Conservation (phyloP, 2,113 vertebrate species). For the Heterotis niloticus region DNA sequence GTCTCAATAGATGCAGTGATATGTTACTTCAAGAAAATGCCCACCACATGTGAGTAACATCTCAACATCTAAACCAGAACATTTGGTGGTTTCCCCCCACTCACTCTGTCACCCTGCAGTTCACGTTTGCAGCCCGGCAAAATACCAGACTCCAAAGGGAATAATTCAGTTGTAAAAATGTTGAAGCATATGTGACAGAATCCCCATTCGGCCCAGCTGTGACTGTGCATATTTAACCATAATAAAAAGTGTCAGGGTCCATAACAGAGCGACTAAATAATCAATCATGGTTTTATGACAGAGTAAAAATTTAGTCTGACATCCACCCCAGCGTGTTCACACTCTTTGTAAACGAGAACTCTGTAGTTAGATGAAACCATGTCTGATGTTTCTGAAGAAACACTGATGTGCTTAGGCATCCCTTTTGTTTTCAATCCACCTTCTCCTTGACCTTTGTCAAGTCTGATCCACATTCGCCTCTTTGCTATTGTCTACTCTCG, state of each 20-base stretch:
- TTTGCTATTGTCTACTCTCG: not conserved
- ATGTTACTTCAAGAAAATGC: not conserved
- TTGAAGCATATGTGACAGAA: not conserved
- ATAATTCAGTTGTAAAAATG: conserved; percentile 40
- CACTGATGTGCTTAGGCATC: too few relatives aligned
- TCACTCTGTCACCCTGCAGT: conserved; percentile 31
- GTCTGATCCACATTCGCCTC: not conserved
- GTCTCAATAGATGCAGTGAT: not conserved
- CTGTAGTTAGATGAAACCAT: not conserved
- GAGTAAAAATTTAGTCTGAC: not conserved
- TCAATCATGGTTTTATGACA: not conserved
- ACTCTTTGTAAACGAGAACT: not conserved
- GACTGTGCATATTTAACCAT: conserved; percentile 40
- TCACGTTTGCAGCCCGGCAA: conserved; percentile 32
- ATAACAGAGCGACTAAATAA: conserved; percentile 1
- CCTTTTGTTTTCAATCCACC: not conserved
- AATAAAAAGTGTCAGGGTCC: conserved; percentile 31
- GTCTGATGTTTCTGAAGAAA: not conserved
- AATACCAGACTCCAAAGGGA: conserved; percentile 39
- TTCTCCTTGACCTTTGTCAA: not conserved
- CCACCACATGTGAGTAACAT: not conserved
- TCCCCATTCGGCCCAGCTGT: not conserved
- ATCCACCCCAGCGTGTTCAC: not conserved
- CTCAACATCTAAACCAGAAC: conserved; percentile 35
- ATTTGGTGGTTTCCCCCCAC: conserved; percentile 2